A percentile compares a stretch with the other conserved stretches of the same genome.
phyloP scores from a whole-genome alignment of 1,140 invertebrate species.

The Berghia stephanieae region DNA sequence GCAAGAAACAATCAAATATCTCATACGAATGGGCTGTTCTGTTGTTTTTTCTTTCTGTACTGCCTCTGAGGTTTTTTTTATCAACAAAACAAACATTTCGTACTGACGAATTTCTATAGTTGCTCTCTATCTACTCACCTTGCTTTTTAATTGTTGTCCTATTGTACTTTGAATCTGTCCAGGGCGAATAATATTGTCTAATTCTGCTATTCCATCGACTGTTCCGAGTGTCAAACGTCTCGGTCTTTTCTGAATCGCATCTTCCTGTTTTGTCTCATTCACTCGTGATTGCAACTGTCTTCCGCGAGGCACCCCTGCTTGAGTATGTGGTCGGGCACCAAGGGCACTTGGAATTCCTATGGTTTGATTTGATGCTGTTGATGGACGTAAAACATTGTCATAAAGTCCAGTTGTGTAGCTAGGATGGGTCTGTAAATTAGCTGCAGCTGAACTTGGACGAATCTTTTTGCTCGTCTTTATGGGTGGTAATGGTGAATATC shows the following conservation, averaged over 20 bases:
- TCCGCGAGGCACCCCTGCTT: constrained; percentile 40
- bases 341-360: constrained; percentile 30
- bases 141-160: constrained; percentile 44
- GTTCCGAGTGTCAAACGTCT: constrained; percentile 47
- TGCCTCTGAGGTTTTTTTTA: background rate
- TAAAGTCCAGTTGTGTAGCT: constrained; percentile 50
- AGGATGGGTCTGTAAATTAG: constrained; percentile 58
- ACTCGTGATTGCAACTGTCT: constrained; percentile 32
- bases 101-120: background rate
- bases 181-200: constrained; percentile 41
- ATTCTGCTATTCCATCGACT: constrained; percentile 48
- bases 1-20: too few species aligned
- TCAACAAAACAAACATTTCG: background rate
- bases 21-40: background rate
- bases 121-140: constrained; percentile 37
- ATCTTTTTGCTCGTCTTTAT: constrained; percentile 45
- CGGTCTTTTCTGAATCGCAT: constrained; percentile 42
- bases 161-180: constrained; percentile 36
- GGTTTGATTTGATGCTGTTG: constrained; percentile 42
- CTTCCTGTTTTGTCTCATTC: constrained; percentile 29
- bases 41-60: background rate
- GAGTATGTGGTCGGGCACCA: constrained; percentile 45
- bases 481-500: constrained; percentile 35
- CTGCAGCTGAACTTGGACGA: constrained; percentile 57
- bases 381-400: constrained; percentile 50